phyloP scores from a whole-genome alignment of 2,113 vertebrate genomes.

The Pycnonotus jocosus region DNA sequence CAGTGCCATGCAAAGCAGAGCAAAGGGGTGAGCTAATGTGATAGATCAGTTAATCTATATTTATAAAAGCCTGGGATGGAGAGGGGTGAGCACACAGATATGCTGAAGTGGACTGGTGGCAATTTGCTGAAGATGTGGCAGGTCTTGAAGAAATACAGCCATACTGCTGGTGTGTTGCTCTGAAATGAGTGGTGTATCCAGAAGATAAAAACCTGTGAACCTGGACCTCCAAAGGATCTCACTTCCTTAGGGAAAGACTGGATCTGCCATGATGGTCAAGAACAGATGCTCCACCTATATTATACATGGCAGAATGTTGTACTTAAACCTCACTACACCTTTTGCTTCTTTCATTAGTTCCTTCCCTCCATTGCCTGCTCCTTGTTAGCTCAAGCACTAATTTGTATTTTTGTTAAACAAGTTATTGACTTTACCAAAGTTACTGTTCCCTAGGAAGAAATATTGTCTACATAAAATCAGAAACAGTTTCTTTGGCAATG shows the following conservation, averaged over 20 bases:
- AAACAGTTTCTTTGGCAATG: not conserved
- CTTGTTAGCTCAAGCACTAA: not conserved
- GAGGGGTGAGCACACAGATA: not conserved
- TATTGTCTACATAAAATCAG: not conserved
- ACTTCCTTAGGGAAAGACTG: not conserved
- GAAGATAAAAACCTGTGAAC: not conserved
- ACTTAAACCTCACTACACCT: not conserved
- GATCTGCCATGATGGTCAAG: not conserved
- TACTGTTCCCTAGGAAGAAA: not conserved
- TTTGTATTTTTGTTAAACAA: not conserved
- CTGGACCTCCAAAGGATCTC: not conserved
- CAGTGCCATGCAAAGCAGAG: not conserved
- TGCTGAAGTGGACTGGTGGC: not conserved
- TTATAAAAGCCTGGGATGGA: not conserved
- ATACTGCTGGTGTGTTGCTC: not conserved
- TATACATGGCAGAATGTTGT: not conserved
- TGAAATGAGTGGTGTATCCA: not conserved
- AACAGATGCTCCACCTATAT: not conserved
- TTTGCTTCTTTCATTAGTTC: not conserved
- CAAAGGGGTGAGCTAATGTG: not conserved
- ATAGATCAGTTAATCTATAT: not conserved
- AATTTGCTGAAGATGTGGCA: not conserved
- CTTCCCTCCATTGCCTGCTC: not conserved
- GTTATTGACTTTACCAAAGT: not conserved
- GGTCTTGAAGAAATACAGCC: not conserved